phyloP scores from a whole-genome alignment of 2,888 invertebrate genomes.

The Parnassius apollo region DNA sequence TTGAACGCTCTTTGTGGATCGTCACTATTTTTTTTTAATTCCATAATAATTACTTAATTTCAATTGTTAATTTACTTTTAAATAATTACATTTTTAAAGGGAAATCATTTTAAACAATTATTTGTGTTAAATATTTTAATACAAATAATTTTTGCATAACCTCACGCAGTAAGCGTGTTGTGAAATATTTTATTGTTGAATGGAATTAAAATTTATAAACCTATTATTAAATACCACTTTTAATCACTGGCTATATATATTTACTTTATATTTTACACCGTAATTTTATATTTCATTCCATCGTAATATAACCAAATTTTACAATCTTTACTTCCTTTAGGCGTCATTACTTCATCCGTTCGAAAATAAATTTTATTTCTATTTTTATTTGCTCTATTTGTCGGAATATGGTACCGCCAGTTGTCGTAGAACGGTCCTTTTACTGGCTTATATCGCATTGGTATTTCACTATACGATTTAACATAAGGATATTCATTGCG shows the following conservation, averaged over 20 bases:
- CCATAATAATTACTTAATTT: no score
- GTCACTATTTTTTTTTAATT: no score
- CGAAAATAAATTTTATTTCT: conserved; percentile 41
- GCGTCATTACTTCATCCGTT: conserved; percentile 41
- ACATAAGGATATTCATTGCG: not conserved
- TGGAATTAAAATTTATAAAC: no score
- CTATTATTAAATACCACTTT: no score
- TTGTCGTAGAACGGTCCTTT: not conserved
- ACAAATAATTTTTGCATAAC: no score
- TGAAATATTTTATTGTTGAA: no score
- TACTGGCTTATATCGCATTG: not conserved
- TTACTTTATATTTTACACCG: conserved; percentile 33
- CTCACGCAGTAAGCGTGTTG: no score
- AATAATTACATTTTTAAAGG: no score
- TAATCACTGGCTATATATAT: not conserved
- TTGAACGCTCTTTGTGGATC: no score
- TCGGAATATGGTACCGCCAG: not conserved
- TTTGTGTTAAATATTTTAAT: no score
- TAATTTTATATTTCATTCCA: conserved; percentile 61
- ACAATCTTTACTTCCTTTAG: conserved; percentile 50
- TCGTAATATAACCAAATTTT: conserved; percentile 61
- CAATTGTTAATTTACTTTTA: no score
- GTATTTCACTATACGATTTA: not conserved
- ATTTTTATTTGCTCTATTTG: conserved; percentile 4
- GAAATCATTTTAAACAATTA: no score